Conservation (phyloP, 2,888 invertebrate genomes). For the Anodontia alba region DNA sequence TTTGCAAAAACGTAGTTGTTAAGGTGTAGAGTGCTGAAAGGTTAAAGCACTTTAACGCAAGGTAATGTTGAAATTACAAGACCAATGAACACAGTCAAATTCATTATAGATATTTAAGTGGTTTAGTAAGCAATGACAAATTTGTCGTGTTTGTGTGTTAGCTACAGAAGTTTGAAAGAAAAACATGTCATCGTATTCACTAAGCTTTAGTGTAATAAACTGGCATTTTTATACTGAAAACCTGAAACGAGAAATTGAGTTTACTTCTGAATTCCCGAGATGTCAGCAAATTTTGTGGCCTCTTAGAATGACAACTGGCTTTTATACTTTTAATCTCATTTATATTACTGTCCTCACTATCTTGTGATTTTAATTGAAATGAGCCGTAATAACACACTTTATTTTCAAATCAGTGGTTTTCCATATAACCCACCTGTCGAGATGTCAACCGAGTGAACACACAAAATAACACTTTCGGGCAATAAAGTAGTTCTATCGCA, state of each 20-base stretch:
- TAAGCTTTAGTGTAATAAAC: too few relatives aligned
- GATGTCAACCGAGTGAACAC: slow-evolving; percentile 7
- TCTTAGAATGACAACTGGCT: neutral
- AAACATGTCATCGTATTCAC: too few relatives aligned
- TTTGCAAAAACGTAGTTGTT: too few relatives aligned
- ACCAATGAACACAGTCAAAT: too few relatives aligned
- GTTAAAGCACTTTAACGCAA: too few relatives aligned
- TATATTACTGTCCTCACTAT: neutral
- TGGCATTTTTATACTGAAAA: too few relatives aligned
- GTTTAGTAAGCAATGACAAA: too few relatives aligned
- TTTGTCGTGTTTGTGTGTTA: too few relatives aligned
- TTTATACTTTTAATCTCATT: slow-evolving; percentile 13
- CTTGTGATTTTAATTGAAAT: slow-evolving; percentile 13
- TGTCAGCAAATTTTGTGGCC: neutral
- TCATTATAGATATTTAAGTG: too few relatives aligned
- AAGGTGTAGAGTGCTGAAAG: too few relatives aligned
- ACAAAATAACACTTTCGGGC: neutral
- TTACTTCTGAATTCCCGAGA: neutral
- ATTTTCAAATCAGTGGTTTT: slow-evolving; percentile 17
- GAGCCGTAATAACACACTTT: slow-evolving; percentile 7
- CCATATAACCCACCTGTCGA: slow-evolving; percentile 8
- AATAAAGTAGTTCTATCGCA: neutral
- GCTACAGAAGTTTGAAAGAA: too few relatives aligned
- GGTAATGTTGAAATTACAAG: too few relatives aligned
- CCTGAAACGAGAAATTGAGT: neutral